Evolutionary conservation across 2,888 invertebrate genomes (phyloP).

Genomic region (Ceriagrion tenellum): DNA sequence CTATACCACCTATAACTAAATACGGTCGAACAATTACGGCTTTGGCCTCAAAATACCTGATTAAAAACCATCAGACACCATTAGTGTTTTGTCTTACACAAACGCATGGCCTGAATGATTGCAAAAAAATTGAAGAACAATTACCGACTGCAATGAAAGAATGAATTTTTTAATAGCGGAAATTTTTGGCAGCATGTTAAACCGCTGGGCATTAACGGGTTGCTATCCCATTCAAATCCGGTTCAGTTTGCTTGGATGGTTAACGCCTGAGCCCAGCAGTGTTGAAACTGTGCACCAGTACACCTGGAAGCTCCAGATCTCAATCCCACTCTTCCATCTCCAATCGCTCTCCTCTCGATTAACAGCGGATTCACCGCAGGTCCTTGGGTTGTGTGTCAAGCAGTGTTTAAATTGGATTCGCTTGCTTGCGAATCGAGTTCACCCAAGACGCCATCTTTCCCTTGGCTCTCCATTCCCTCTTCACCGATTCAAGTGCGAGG

Average conservation of each 20-base stretch:
- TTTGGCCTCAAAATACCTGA: too few relatives aligned
- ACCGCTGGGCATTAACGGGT: too few relatives aligned
- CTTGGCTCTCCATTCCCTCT: neutral
- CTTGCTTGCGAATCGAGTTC: constrained; percentile 5
- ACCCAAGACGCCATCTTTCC: neutral
- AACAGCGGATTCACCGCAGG: neutral
- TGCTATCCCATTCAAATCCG: too few relatives aligned
- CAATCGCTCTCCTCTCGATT: neutral
- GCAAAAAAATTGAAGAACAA: too few relatives aligned
- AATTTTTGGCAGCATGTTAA: too few relatives aligned
- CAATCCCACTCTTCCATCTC: neutral
- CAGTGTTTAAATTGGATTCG: neutral
- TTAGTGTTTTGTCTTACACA: too few relatives aligned
- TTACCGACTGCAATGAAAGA: too few relatives aligned
- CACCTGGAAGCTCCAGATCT: neutral
- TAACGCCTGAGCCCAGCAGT: neutral
- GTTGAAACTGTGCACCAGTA: neutral
- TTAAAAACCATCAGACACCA: too few relatives aligned
- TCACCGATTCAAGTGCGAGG: neutral
- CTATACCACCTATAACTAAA: too few relatives aligned
- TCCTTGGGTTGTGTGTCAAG: constrained; percentile 32
- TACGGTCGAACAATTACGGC: too few relatives aligned
- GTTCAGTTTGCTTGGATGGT: neutral
- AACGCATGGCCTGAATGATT: too few relatives aligned
- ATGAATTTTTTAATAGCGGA: too few relatives aligned